A percentile compares a stretch with the other conserved stretches of the same genome.
These are phyloP conservation scores for Mimas tiliae DNA, from an alignment of 2,888 invertebrate species.

Conservation along the genomic window DNA sequence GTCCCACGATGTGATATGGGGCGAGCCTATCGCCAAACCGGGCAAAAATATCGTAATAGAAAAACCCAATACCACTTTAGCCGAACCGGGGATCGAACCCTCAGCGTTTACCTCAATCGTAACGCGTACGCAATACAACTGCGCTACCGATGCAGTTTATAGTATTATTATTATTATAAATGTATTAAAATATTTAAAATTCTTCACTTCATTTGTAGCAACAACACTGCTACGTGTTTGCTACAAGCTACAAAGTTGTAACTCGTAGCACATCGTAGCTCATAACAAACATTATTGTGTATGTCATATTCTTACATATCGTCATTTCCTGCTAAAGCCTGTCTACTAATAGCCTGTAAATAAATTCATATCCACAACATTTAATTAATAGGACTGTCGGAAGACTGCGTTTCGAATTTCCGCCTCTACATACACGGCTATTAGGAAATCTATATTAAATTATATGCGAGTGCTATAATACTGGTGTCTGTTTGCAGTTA, in stretches of 20 bases:
- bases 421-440: conserved; percentile 36
- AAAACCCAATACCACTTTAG: too few relatives aligned
- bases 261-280: neutral
- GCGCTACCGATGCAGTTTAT: too few relatives aligned
- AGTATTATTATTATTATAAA: too few relatives aligned
- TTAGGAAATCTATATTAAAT: conserved; percentile 16
- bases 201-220: neutral
- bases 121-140: too few relatives aligned
- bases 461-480: neutral
- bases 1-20: too few relatives aligned
- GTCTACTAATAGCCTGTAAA: conserved; percentile 28
- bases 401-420: conserved; percentile 56
- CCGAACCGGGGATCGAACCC: too few relatives aligned
- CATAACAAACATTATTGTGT: neutral
- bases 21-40: too few relatives aligned
- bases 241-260: neutral
- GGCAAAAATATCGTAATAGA: too few relatives aligned
- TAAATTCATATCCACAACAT: conserved; percentile 41
- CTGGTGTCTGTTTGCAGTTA: neutral
- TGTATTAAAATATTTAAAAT: too few relatives aligned
- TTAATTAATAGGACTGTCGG: conserved; percentile 63
- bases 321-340: conserved; percentile 14
- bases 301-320: neutral
- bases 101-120: too few relatives aligned
- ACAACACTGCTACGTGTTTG: neutral